These are phyloP conservation scores for Empis stercorea DNA, from an alignment of 2,888 invertebrate genomes.

Conservation along the genomic window DNA sequence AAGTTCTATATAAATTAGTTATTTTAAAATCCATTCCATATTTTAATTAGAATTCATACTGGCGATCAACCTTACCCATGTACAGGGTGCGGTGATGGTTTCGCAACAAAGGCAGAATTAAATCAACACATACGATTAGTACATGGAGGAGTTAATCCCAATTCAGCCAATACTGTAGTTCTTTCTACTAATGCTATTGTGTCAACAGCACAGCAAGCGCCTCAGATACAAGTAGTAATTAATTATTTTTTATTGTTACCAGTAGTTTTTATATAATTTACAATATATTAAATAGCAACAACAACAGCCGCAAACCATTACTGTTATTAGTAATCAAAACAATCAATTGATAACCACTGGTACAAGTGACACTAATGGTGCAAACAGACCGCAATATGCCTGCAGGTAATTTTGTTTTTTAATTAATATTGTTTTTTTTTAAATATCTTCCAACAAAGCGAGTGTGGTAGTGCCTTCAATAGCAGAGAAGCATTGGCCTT, in stretches of 20 bases:
- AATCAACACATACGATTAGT: constrained; percentile 51
- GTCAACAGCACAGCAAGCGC: constrained; percentile 20
- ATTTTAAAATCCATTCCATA: constrained; percentile 8
- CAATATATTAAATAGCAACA: constrained; percentile 13
- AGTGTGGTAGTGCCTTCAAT: constrained; percentile 51
- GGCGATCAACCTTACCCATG: constrained; percentile 63
- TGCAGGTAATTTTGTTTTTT: constrained; percentile 26
- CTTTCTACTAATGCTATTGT: constrained; percentile 22
- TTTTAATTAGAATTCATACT: constrained; percentile 47
- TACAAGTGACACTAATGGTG: constrained; percentile 30
- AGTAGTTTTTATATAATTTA: not conserved
- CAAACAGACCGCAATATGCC: constrained; percentile 34
- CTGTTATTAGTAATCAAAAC: constrained; percentile 34
- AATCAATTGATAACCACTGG: constrained; percentile 33
- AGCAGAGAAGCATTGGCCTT: constrained; percentile 64
- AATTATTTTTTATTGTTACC: constrained; percentile 4
- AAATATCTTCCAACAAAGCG: constrained; percentile 24
- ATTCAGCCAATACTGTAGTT: constrained; percentile 32
- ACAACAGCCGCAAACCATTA: constrained; percentile 35
- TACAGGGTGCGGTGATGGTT: constrained; percentile 63
- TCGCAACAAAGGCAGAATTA: constrained; percentile 56
- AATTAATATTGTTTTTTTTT: too few species aligned
- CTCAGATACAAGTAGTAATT: constrained; percentile 28
- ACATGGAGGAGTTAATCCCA: constrained; percentile 38
- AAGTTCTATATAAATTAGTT: not conserved